Conservation (phyloP, 2,113 vertebrate species). For the Eurypyga helias region DNA sequence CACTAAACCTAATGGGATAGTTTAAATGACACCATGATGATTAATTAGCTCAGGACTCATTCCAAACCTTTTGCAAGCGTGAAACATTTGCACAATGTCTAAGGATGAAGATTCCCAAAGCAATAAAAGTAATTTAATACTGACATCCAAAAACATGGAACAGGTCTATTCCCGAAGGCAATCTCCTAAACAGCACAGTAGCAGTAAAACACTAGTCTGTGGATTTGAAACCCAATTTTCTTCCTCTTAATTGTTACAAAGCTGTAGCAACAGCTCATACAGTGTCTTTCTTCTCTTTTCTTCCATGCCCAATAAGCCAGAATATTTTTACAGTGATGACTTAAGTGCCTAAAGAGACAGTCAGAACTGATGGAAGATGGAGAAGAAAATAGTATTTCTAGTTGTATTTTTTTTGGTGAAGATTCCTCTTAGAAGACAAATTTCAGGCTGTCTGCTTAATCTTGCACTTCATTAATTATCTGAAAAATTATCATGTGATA, state of each 20-base stretch:
- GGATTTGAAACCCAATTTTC: not conserved
- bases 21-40: not conserved
- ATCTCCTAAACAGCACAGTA: not conserved
- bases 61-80: not conserved
- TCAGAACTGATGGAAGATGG: not conserved
- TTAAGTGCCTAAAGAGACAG: not conserved
- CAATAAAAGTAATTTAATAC: slow-evolving; percentile 1
- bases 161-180: not conserved
- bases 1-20: not conserved
- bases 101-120: not conserved
- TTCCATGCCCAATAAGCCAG: not conserved
- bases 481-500: not conserved
- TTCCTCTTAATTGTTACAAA: not conserved
- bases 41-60: not conserved
- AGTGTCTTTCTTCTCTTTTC: not conserved
- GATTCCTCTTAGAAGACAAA: not conserved
- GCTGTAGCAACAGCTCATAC: not conserved
- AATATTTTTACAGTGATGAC: not conserved
- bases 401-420: not conserved
- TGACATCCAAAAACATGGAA: not conserved
- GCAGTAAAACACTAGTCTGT: not conserved
- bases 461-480: not conserved
- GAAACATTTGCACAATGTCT: not conserved
- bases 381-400: not conserved
- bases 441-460: not conserved